Evolutionary conservation across 1,140 invertebrate species (phyloP).

Genomic region (Drosophila chauvacae): DNA sequence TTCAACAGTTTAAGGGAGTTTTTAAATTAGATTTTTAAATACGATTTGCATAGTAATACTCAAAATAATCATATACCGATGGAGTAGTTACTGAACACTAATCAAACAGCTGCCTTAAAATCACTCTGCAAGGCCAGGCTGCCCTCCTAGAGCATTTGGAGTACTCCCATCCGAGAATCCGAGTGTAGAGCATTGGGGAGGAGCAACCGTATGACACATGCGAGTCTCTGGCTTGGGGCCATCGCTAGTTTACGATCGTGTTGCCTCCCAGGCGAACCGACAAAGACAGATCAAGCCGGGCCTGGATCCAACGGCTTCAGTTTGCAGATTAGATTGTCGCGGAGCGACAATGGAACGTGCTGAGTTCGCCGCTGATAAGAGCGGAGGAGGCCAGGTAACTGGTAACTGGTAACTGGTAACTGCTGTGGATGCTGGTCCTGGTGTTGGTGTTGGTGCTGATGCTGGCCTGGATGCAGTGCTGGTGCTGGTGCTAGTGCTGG

Average conservation of each 20-base stretch:
- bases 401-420: background rate
- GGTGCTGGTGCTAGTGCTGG: constrained; percentile 2
- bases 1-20: too few species aligned
- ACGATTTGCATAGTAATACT: background rate
- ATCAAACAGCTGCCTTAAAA: background rate
- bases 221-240: background rate
- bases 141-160: background rate
- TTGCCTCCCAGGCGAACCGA: constrained; percentile 9
- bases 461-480: constrained; percentile 6
- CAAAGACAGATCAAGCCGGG: constrained; percentile 28
- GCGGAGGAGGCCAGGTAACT: constrained; percentile 22
- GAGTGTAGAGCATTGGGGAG: background rate
- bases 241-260: constrained; percentile 35
- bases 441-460: background rate
- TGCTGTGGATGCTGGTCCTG: background rate
- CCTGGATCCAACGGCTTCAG: constrained; percentile 30
- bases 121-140: background rate
- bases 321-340: constrained; percentile 68
- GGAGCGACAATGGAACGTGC: constrained; percentile 77
- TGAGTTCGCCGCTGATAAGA: constrained; percentile 73
- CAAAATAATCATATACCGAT: background rate
- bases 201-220: constrained; percentile 31
- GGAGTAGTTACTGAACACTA: background rate
- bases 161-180: background rate
- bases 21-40: background rate